A percentile compares a stretch with the other conserved stretches of the same genome.
These are phyloP conservation scores for Cherax destructor DNA, from an alignment of 1,140 invertebrate genomes.

Conservation along the genomic window DNA sequence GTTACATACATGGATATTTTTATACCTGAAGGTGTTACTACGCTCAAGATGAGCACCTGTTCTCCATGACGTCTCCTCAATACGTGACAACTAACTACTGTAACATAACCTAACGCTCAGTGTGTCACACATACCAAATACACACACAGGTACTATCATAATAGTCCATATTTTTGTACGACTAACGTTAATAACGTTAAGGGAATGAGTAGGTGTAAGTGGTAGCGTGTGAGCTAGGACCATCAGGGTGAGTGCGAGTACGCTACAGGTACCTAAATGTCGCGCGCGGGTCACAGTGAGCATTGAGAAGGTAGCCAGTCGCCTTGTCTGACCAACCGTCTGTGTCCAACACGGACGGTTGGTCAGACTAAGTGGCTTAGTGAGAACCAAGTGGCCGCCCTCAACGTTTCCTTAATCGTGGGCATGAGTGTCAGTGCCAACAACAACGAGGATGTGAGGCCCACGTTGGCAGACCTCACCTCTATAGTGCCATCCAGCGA, in stretches of 20 bases:
- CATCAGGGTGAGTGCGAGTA: not conserved
- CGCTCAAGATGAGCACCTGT: not conserved
- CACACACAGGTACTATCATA: not conserved
- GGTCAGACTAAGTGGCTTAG: conserved; percentile 10
- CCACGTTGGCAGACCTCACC: conserved; percentile 30
- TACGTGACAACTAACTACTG: not conserved
- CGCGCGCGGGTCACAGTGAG: not conserved
- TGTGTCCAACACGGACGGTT: conserved; percentile 23
- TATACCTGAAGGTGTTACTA: not conserved
- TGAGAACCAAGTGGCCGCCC: conserved; percentile 41
- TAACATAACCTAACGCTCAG: not conserved
- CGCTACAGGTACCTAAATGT: not conserved
- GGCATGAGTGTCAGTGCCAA: conserved; percentile 37
- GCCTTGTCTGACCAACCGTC: too few relatives aligned
- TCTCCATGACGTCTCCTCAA: not conserved
- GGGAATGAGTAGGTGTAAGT: not conserved
- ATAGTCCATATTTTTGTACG: not conserved
- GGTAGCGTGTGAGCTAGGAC: not conserved
- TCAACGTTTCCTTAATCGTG: conserved; percentile 1
- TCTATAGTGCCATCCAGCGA: not conserved
- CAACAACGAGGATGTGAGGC: conserved; percentile 19
- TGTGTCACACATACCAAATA: too few relatives aligned
- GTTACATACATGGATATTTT: not conserved
- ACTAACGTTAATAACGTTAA: too few relatives aligned
- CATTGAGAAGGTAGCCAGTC: conserved; percentile 54